These are phyloP conservation scores for Caretta caretta DNA, from an alignment of 2,113 vertebrate species.

Conservation along the genomic window DNA sequence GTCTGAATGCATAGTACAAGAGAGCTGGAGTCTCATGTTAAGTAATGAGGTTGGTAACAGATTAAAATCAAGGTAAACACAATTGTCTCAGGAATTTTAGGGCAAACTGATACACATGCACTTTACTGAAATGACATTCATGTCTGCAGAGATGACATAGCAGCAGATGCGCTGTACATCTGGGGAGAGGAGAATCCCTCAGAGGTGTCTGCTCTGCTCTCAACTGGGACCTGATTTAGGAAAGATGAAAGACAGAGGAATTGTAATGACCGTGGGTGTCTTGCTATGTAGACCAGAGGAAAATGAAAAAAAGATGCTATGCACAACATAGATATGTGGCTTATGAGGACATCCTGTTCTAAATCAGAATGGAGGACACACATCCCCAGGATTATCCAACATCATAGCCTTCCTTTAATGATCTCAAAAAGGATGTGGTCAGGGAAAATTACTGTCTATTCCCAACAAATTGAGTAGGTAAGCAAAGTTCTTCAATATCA, in stretches of 20 bases:
- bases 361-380: rapidly evolving
- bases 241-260: not conserved
- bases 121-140: too few species aligned
- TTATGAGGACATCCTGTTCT: not conserved
- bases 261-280: not conserved
- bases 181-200: not conserved
- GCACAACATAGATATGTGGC: not conserved
- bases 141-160: too few species aligned
- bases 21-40: not conserved
- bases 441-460: conserved; percentile 47
- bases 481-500: conserved; percentile 4
- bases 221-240: not conserved
- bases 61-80: rapidly evolving
- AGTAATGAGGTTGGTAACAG: not conserved
- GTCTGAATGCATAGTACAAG: not conserved
- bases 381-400: conserved; percentile 39
- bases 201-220: not conserved
- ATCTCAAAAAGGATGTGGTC: conserved; percentile 31
- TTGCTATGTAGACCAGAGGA: not conserved
- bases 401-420: conserved; percentile 55
- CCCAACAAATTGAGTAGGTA: conserved; percentile 35
- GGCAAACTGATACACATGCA: not conserved
- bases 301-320: not conserved
- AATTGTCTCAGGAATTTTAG: not conserved
- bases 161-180: not conserved